Evolutionary conservation across 1,140 invertebrate species (phyloP).

Genomic region (Aphidius gifuensis): DNA sequence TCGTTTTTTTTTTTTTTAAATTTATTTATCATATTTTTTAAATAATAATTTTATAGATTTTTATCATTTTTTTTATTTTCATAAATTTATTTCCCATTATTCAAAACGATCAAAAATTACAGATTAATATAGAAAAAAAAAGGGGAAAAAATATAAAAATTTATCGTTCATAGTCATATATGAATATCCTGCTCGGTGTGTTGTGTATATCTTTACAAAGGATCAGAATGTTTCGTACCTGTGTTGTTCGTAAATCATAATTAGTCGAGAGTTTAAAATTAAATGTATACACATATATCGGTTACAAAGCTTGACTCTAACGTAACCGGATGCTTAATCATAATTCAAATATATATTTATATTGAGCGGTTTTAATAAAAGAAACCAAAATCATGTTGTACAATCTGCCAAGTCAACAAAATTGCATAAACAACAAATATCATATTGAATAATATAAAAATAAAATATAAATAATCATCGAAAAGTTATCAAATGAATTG

Average conservation of each 20-base stretch:
- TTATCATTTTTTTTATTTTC: constrained; percentile 22
- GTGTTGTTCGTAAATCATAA: constrained; percentile 53
- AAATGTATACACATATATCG: constrained; percentile 32
- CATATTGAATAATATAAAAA: too few species aligned
- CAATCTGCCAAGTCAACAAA: background rate
- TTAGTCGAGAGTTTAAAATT: constrained; percentile 45
- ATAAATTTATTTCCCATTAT: constrained; percentile 18
- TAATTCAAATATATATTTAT: constrained; percentile 41
- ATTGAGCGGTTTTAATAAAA: constrained; percentile 34
- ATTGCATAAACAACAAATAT: too few species aligned
- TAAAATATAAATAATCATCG: background rate
- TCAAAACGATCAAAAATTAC: constrained; percentile 37
- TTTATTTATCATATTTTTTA: constrained; percentile 23
- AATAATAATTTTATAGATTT: background rate
- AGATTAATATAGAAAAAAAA: too few species aligned
- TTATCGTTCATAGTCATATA: constrained; percentile 49
- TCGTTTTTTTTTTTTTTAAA: constrained; percentile 30
- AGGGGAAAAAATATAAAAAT: background rate
- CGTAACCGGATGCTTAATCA: constrained; percentile 31
- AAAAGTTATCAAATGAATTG: background rate
- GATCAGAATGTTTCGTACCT: constrained; percentile 45
- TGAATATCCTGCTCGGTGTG: constrained; percentile 49
- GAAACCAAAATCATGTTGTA: constrained; percentile 28
- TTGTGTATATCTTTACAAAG: constrained; percentile 35
- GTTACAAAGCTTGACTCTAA: too few species aligned